Evolutionary conservation across 2,797 vertebrate genomes (phyloP), one percentile per base, ranked within the genome.

Genomic region (Naso thynnoides): DNA sequence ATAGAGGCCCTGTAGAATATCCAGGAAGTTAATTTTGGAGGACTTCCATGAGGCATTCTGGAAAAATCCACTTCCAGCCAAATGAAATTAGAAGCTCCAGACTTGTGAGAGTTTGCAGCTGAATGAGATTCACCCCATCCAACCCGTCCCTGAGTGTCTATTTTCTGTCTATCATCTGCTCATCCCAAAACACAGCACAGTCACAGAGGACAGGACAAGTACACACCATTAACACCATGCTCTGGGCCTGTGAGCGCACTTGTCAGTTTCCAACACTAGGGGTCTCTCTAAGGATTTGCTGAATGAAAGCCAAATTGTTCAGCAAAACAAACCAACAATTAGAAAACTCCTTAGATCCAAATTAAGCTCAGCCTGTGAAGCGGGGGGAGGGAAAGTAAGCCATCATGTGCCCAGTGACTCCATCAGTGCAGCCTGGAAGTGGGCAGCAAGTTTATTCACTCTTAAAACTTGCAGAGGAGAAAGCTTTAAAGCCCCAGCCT

Each of bases 1-100:
- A 70, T 27, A 81, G 70, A 82, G 82, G 76, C 86, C 66, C 79
- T 83, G 86, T 61, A 88, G 79, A 88, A 80, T 83, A 88, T 89
- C 58, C 87, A 91, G 90, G 89, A 93, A 91, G 89, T 92, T 92
- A 36, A 82, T 88, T 79, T 92, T 92, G 91, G 91, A 90, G 61
- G 33, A 38, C 31, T 50, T 91, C 90, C 92, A 91, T 33, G 27
- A 83, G 52, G 54, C 42, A 42, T 85, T 91, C 76, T 90, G 83
- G 79, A 90, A 86, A 87, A 57, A 76, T 64, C 52, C 27, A 41
- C 62, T 70, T 82, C 19, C 44, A 80, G 84, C 76, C 82, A 86
- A 86, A 88, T 90, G 69, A 78, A 88, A 91, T 91, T 81, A 83
- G 63, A 79, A 48, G 38, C 70, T 66, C 70, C 68, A 61, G 26